phyloP scores from a whole-genome alignment of 2,113 vertebrate species.

The Hucho hucho region DNA sequence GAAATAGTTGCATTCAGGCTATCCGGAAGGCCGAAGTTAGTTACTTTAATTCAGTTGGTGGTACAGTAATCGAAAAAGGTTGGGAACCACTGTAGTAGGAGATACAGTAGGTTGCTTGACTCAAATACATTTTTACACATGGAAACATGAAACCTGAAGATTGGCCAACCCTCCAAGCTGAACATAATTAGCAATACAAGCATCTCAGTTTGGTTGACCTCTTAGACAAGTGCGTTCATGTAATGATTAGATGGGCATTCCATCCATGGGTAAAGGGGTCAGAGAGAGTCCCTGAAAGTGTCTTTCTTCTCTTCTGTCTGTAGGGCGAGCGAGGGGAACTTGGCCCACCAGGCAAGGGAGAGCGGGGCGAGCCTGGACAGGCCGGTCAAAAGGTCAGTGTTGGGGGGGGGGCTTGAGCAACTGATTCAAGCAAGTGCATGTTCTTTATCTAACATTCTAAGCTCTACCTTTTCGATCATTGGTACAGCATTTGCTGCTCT shows the following conservation, averaged over 20 bases:
- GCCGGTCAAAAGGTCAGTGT: constrained; percentile 87
- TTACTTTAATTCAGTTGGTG: too few species aligned
- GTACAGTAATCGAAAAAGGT: too few species aligned
- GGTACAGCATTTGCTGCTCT: constrained; percentile 51
- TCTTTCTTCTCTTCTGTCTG: constrained; percentile 7
- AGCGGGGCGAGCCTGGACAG: constrained; percentile 84
- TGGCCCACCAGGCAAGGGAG: constrained; percentile 87
- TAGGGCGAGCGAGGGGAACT: constrained; percentile 91
- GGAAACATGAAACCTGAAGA: too few species aligned
- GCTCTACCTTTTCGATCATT: not conserved
- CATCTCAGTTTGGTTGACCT: too few species aligned
- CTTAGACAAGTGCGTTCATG: not conserved
- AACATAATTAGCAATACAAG: too few species aligned
- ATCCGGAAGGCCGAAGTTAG: too few species aligned
- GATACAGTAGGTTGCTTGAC: too few species aligned
- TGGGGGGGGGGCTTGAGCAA: not conserved
- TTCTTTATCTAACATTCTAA: not conserved
- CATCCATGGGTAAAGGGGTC: not conserved
- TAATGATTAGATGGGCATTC: not conserved
- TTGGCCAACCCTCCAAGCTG: too few species aligned
- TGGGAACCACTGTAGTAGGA: too few species aligned
- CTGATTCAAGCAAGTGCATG: not conserved
- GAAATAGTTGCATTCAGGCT: too few species aligned
- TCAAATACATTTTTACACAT: too few species aligned
- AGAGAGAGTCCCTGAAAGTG: not conserved